These are phyloP conservation scores for Cosmorhoe ocellata DNA, from an alignment of 2,888 invertebrate species.

Conservation along the genomic window DNA sequence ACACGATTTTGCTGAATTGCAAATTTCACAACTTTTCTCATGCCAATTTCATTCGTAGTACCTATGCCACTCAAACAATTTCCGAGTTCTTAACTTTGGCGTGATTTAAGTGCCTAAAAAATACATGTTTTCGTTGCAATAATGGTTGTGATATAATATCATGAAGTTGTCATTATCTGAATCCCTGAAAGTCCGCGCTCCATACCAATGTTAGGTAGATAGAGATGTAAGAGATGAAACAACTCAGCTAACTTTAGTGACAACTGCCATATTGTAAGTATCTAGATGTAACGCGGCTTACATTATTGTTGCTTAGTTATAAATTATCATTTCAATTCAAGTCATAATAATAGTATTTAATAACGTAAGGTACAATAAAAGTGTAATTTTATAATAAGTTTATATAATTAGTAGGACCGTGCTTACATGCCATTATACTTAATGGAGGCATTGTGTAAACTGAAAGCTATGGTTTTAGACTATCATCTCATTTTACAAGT, in stretches of 20 bases:
- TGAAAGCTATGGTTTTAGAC: slow-evolving; percentile 1
- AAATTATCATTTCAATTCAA: slow-evolving; percentile 77
- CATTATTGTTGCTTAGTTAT: slow-evolving; percentile 49
- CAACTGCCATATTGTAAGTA: slow-evolving; percentile 81
- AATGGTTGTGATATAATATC: slow-evolving; percentile 78
- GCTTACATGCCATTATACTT: not conserved
- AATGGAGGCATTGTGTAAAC: not conserved
- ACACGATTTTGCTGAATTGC: no score
- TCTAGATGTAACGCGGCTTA: slow-evolving; percentile 67
- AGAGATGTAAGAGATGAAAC: slow-evolving; percentile 46
- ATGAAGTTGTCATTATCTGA: slow-evolving; percentile 60
- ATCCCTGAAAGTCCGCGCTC: slow-evolving; percentile 50
- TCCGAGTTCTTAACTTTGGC: slow-evolving; percentile 26
- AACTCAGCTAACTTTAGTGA: slow-evolving; percentile 79
- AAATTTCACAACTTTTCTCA: no score
- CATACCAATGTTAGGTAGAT: slow-evolving; percentile 58
- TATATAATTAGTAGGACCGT: slow-evolving; percentile 6
- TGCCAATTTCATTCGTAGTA: slow-evolving; percentile 4
- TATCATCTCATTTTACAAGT: slow-evolving; percentile 3
- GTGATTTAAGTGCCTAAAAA: slow-evolving; percentile 55
- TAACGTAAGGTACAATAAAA: slow-evolving; percentile 66
- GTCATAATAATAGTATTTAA: slow-evolving; percentile 81
- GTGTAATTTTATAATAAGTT: slow-evolving; percentile 23
- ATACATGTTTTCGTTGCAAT: slow-evolving; percentile 72
- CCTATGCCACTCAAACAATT: no score